phyloP scores from a whole-genome alignment of 1,140 invertebrate genomes.

The Anastrepha obliqua region DNA sequence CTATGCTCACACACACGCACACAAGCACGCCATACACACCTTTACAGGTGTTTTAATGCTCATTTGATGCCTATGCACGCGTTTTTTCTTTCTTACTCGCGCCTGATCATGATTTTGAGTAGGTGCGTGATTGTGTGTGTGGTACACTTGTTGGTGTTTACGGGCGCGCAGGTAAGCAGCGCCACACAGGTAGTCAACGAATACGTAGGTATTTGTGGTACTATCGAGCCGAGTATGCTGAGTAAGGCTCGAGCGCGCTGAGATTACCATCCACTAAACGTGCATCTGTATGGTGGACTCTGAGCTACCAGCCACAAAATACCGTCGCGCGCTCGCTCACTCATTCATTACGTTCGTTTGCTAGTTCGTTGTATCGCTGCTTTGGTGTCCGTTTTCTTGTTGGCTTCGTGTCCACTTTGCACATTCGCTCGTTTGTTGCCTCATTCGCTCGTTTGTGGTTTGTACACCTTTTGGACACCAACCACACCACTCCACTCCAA shows the following conservation, averaged over 20 bases:
- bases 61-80: not conserved
- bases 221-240: not conserved
- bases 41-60: conserved; percentile 26
- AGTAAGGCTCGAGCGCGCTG: not conserved
- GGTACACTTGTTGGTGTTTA: not conserved
- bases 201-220: not conserved
- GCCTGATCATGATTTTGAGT: not conserved
- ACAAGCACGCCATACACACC: not conserved
- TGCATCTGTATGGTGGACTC: not conserved
- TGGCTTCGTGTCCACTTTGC: not conserved
- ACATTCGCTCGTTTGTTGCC: conserved; percentile 32
- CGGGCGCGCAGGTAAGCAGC: not conserved
- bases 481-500: conserved; percentile 47
- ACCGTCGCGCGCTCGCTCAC: not conserved
- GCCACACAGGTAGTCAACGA: not conserved
- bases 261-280: not conserved
- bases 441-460: conserved; percentile 52
- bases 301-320: not conserved
- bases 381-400: not conserved
- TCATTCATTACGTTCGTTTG: not conserved
- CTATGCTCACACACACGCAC: not conserved
- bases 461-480: conserved; percentile 48
- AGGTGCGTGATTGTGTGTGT: no score
- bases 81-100: not conserved
- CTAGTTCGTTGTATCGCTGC: conserved; percentile 3